Base-by-base conservation (phyloP, 1,140 invertebrate species). In the Spodoptera frugiperda region DNA sequence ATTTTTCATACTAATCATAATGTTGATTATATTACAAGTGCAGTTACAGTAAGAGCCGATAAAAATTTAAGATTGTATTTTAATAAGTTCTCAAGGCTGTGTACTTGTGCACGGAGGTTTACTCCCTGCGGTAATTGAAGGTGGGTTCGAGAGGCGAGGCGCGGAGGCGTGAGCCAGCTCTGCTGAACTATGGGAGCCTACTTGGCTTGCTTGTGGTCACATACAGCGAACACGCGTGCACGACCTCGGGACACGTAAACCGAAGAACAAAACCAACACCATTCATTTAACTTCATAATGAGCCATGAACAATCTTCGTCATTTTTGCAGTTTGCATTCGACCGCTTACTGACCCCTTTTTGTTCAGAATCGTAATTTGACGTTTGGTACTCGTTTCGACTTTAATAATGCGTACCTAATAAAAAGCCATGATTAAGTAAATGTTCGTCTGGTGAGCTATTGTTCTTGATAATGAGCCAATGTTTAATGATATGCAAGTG, bases 401-500 rank as follows among this genome's bases (percentile, higher is more conserved):
- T 87, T 87, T 88, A 89, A 89, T 91, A 90, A 90, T 87, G 82
- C 82, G 85, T 85, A 82, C 78, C 70, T 82, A 84, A 84, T 86
- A 90, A 87, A 89, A 83, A 84, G 78, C 80, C 79, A 77, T 87
- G 89, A 91, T 91, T 92, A 91, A 91, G 87, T 90, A 90, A 90
- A 89, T 87, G 77, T 83, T 78, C 83, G 76, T 85, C 73, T 79
- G 75, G 81, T 81, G 72, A 82, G 78, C 89, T 88, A 92, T 92
- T 93, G 91, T 93, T 93, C 88, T 85, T 80, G 73, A 80, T 84
- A 84, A 85, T 81, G 84, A 82, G 80, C 82, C 78, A 84, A 68
- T 81, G 76, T 83, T 74, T 82, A 82, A 84, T 81, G 79, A 82
- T 78, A 78, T 76, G 80, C 75, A 74, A 78, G 75, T 78, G 44